These are phyloP conservation scores for Pyrochroa serraticornis DNA, from an alignment of 2,888 invertebrate species.

Conservation along the genomic window DNA sequence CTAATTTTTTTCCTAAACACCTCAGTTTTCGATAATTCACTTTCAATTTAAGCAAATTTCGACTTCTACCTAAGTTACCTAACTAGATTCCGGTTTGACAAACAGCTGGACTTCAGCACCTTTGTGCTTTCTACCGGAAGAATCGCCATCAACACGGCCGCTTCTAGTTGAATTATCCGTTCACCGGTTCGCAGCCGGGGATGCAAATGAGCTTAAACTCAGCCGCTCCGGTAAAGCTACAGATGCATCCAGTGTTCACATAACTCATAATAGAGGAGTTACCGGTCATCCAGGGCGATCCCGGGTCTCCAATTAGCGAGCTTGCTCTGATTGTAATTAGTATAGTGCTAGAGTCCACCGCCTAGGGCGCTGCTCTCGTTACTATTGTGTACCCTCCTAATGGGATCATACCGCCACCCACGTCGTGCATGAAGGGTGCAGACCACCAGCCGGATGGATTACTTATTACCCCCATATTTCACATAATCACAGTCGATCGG, in stretches of 20 bases:
- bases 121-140: too few species aligned
- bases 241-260: constrained; percentile 5
- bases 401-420: constrained; percentile 35
- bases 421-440: constrained; percentile 1
- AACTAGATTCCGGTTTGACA: too few species aligned
- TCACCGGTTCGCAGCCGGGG: constrained; percentile 13
- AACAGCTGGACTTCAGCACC: too few species aligned
- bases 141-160: too few species aligned
- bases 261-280: constrained; percentile 20
- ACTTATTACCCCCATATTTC: background rate
- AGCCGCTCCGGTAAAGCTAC: constrained; percentile 9
- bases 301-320: constrained; percentile 43
- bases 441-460: background rate
- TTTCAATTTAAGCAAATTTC: too few species aligned
- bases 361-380: constrained; percentile 35
- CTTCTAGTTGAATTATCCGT: constrained; percentile 24
- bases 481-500: background rate
- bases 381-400: constrained; percentile 33
- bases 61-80: too few species aligned
- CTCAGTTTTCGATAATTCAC: too few species aligned
- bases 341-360: constrained; percentile 35
- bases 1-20: too few species aligned
- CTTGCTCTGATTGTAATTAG: constrained; percentile 42
- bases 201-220: constrained; percentile 22
- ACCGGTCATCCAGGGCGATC: constrained; percentile 35